Conservation (phyloP, 2,797 vertebrate species). For the Typhlichthys eigenmanni region DNA sequence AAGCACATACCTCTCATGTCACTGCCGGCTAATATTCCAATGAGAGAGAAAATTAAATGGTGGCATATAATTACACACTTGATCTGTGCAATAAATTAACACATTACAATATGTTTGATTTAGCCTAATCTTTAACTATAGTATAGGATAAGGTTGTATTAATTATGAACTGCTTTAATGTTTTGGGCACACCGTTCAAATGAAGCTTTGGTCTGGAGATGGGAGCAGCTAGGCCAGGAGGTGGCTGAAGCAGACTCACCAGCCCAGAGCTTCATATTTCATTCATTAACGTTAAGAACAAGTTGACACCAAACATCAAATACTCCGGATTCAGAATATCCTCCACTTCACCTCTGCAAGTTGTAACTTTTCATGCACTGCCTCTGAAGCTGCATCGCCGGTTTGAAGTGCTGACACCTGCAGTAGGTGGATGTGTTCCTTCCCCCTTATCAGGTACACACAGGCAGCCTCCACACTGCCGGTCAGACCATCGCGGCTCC, state of each 20-base stretch:
- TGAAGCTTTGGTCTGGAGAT: neutral
- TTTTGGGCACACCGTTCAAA: conserved; percentile 18
- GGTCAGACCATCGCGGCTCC: conserved; percentile 39
- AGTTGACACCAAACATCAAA: conserved; percentile 51
- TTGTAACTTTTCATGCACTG: conserved; percentile 42
- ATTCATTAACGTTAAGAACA: conserved; percentile 34
- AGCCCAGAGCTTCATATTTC: conserved; percentile 7
- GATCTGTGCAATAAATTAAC: conserved; percentile 6
- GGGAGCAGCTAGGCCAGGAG: conserved; percentile 2
- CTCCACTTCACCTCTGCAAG: conserved; percentile 60
- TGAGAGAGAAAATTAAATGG: conserved; percentile 9
- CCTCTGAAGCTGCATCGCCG: conserved; percentile 42
- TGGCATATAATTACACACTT: conserved; percentile 6
- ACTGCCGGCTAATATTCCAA: conserved; percentile 33
- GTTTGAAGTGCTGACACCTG: conserved; percentile 74
- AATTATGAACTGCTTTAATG: conserved; percentile 20
- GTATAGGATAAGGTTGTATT: neutral
- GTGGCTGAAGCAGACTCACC: conserved; percentile 10
- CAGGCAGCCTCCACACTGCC: conserved; percentile 60
- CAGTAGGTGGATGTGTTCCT: conserved; percentile 57
- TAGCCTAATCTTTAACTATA: neutral
- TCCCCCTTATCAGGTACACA: conserved; percentile 64
- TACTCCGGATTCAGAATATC: conserved; percentile 50
- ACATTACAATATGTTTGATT: conserved; percentile 17
- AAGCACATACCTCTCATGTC: conserved; percentile 6